Conservation (phyloP, 2,113 vertebrate species). For the Zosterops lateralis region DNA sequence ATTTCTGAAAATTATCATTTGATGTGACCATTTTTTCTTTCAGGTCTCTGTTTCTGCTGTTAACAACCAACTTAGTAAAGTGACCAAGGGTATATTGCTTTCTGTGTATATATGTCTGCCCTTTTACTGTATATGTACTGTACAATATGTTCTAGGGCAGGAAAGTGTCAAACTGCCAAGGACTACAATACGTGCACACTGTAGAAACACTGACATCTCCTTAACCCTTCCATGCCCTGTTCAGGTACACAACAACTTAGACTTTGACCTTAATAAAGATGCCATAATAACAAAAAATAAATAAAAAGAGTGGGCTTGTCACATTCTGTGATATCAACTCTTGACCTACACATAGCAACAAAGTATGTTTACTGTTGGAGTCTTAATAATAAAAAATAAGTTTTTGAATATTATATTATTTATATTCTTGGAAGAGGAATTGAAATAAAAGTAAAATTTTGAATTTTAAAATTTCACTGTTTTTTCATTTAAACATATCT, state of each 20-base stretch:
- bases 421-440: not conserved
- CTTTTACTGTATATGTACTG: not conserved
- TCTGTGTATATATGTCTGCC: not conserved
- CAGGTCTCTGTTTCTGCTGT: not conserved
- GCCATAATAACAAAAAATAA: not conserved
- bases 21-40: not conserved
- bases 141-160: not conserved
- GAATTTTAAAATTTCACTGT: not conserved
- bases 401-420: not conserved
- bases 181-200: not conserved
- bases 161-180: not conserved
- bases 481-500: not conserved
- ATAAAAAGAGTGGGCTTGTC: not conserved
- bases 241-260: not conserved
- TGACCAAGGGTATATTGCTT: not conserved
- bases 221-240: not conserved
- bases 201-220: not conserved
- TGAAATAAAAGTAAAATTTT: not conserved
- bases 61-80: slow-evolving; percentile 11
- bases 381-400: not conserved
- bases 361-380: not conserved
- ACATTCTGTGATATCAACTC: not conserved
- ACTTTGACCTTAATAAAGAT: not conserved
- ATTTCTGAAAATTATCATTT: not conserved
- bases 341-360: not conserved